Base-by-base conservation (phyloP, 2,888 invertebrate genomes). In the Bellardia bayeri region DNA sequence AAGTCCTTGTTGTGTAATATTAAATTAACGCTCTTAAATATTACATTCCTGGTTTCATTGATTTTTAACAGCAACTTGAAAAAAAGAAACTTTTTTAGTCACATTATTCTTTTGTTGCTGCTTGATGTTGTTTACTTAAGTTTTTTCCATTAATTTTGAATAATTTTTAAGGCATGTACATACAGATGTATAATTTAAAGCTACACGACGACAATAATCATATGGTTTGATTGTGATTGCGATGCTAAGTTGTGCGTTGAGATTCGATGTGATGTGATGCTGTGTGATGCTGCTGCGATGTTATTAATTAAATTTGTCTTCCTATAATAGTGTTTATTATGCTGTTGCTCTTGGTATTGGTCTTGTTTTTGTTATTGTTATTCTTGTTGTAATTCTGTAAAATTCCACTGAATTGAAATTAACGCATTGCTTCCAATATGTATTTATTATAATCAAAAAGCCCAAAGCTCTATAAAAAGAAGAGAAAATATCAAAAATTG, bases 371-470 rank as follows among this genome's bases (percentile, higher is more conserved):
- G 68, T 66, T 87, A 61, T 75, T 58, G 85, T 81, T 79, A 89
- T 89, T 88, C 88, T 66, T 87, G 56, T 75, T 58, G 85, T 81
- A 82, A 89, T 90, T 88, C 88, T 87, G 86, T 75, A 85, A 85
- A 82, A 85, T 85, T 82, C 82, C 82, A 81, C 76, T 87, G 82
- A 82, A 87, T 82, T 84, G 74, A 84, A 87, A 87, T 87, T 87
- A 87, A 66, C 76, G 81, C 45, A 75, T 79, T 75, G 71, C 80
- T 71, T 83, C 72, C 71, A 76, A 82, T 75, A 82, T 69, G 14
- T 69, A 54, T 45, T 45, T 45, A 45, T 45, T 45, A 13, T 49
- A 45, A 74, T 68, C 61, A 68, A 23, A 56, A 14, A 71, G 86
- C 83, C 83, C 75, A 71, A 33, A 83, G 83, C 86, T 58, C 51